phyloP scores from a whole-genome alignment of 53 echinoderm and acorn worm species.

The Zoroaster sp. region DNA sequence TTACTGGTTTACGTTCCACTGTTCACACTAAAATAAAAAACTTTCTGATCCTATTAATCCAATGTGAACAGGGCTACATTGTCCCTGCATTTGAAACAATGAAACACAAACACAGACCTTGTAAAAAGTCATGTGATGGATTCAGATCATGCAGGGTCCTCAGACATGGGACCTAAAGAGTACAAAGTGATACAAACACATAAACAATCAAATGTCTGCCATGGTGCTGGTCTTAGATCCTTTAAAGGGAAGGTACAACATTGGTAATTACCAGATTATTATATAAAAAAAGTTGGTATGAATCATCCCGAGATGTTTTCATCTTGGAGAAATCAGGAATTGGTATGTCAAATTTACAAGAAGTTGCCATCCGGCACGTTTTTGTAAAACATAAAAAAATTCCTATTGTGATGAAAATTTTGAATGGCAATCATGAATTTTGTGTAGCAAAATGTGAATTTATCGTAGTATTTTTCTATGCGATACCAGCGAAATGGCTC shows the following conservation, averaged over 20 bases:
- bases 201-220: not conserved
- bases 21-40: not conserved
- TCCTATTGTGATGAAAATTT: too few relatives aligned
- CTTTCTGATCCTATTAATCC: not conserved
- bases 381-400: too few relatives aligned
- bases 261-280: not conserved
- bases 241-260: not conserved
- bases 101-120: conserved; percentile 40
- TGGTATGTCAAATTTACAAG: too few relatives aligned
- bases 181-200: conserved; percentile 28
- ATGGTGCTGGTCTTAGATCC: not conserved
- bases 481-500: not conserved
- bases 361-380: too few relatives aligned
- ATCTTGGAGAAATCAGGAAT: too few relatives aligned
- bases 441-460: too few relatives aligned
- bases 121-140: conserved; percentile 27
- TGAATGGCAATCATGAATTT: too few relatives aligned
- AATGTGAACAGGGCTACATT: not conserved
- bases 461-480: too few relatives aligned
- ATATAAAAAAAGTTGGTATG: not conserved
- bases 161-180: conserved; percentile 34
- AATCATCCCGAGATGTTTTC: not conserved
- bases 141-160: conserved; percentile 43
- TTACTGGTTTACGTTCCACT: not conserved
- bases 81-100: not conserved